phyloP scores from a whole-genome alignment of 2,113 vertebrate species.

The Aspiorhynchus laticeps region DNA sequence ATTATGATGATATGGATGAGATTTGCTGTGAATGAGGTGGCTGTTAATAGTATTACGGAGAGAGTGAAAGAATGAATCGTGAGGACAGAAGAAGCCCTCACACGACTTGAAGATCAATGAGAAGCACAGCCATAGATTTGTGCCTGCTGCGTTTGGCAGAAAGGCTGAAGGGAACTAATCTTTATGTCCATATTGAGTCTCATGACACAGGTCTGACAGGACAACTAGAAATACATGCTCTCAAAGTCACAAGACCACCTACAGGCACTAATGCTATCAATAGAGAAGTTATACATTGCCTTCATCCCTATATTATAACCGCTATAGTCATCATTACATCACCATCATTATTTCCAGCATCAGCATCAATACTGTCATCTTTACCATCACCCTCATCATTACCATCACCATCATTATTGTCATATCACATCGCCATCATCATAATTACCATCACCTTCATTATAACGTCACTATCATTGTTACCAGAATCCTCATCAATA shows the following conservation, averaged over 20 bases:
- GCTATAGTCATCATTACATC: background rate
- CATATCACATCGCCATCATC: no score
- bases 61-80: constrained; percentile 1
- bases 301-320: background rate
- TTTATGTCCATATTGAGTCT: constrained; percentile 42
- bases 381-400: no score
- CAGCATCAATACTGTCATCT: no score
- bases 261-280: background rate
- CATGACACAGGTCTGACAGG: background rate
- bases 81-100: constrained; percentile 35
- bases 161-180: constrained; percentile 44
- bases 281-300: background rate
- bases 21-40: background rate
- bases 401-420: no score
- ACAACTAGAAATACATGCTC: background rate
- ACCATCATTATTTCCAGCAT: background rate
- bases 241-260: background rate
- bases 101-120: constrained; percentile 48
- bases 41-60: constrained; percentile 6
- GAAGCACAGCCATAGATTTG: constrained; percentile 49
- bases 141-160: constrained; percentile 36
- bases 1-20: background rate
- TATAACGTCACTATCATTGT: no score
- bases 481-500: no score
- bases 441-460: no score